Evolutionary conservation across 2,113 vertebrate species (phyloP).

Genomic region (Odobenus rosmarus): DNA sequence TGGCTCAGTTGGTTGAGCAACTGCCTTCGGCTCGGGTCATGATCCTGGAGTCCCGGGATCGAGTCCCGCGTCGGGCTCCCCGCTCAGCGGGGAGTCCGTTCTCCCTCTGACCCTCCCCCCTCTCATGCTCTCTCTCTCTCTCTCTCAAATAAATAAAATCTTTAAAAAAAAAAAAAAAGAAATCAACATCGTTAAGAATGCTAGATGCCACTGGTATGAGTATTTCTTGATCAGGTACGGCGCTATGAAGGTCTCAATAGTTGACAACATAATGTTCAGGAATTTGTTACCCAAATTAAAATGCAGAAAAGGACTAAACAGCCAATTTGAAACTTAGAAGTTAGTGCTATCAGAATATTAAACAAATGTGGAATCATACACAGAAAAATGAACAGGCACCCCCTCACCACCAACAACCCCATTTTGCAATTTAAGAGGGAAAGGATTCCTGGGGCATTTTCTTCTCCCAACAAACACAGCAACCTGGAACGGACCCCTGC

Average conservation of each 20-base stretch:
- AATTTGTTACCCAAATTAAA: conserved; percentile 2
- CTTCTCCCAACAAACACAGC: background rate
- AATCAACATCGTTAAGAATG: background rate
- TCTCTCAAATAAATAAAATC: too few relatives aligned
- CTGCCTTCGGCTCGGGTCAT: too few relatives aligned
- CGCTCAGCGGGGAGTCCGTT: too few relatives aligned
- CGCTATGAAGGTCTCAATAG: background rate
- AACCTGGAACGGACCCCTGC: background rate
- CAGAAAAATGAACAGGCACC: background rate
- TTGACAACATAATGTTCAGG: background rate
- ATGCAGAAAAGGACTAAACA: conserved; percentile 23
- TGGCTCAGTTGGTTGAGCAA: too few relatives aligned
- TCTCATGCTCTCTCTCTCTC: too few relatives aligned
- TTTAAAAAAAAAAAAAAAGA: too few relatives aligned
- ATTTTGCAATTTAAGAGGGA: conserved; percentile 13
- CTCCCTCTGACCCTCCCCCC: too few relatives aligned
- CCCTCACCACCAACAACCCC: background rate
- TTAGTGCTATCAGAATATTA: background rate
- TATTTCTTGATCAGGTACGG: background rate
- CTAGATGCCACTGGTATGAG: background rate
- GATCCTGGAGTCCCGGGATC: too few relatives aligned
- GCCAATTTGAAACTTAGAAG: background rate
- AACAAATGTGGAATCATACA: background rate
- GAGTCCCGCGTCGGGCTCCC: too few relatives aligned
- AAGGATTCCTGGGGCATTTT: background rate